Percentiles rank a stretch among this genome's conserved stretches.
These are phyloP conservation scores for Illadopsis cleaveri DNA, from an alignment of 2,113 vertebrate species.

Conservation along the genomic window DNA sequence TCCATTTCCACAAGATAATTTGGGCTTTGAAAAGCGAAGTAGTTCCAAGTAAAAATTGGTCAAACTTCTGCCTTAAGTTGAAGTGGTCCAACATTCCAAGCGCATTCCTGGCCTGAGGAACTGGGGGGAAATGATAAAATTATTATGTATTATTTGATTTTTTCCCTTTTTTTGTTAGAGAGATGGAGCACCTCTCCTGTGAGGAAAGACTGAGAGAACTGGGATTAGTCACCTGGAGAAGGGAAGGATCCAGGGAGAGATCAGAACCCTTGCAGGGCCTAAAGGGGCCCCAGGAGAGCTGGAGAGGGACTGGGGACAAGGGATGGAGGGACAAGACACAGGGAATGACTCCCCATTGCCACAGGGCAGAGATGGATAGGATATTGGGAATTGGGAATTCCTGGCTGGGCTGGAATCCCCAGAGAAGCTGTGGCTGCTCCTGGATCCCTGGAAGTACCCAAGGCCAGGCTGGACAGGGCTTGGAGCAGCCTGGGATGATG, in stretches of 20 bases:
- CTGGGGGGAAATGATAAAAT: neutral
- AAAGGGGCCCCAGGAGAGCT: neutral
- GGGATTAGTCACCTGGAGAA: neutral
- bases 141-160: rapidly evolving
- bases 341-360: neutral
- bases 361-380: rapidly evolving
- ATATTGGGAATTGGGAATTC: neutral
- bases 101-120: neutral
- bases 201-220: neutral
- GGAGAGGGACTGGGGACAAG: neutral
- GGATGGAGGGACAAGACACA: neutral
- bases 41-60: neutral
- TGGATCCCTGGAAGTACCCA: neutral
- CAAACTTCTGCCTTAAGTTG: neutral
- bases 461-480: neutral
- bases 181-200: neutral
- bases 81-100: neutral
- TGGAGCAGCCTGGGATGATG: neutral
- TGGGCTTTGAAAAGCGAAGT: neutral
- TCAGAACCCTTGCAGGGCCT: no score
- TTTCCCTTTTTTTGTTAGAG: rapidly evolving
- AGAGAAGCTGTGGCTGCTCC: neutral
- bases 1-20: neutral
- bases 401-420: no score
- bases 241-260: neutral